phyloP scores from a whole-genome alignment of 2,113 vertebrate genomes.

The Nansenia antarctica region DNA sequence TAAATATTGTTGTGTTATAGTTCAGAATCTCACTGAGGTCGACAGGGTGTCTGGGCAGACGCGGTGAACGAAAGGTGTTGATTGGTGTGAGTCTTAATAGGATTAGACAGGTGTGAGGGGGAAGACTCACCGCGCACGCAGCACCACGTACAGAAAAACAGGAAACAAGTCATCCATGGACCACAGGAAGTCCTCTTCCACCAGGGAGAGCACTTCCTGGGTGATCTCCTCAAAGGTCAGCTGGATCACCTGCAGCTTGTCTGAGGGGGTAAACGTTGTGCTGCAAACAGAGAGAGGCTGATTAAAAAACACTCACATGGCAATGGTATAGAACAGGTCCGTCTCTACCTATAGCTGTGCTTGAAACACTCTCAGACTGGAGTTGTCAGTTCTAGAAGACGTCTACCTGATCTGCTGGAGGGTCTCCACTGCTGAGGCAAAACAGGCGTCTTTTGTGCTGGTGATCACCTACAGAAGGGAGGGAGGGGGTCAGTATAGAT shows the following conservation, averaged over 20 bases:
- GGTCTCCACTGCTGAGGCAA: slow-evolving; percentile 92
- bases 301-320: not conserved
- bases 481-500: not conserved
- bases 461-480: slow-evolving; percentile 79
- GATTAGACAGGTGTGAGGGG: not conserved
- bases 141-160: slow-evolving; percentile 96
- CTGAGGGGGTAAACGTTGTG: slow-evolving; percentile 95
- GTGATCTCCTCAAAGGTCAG: slow-evolving; percentile 98
- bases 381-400: not conserved
- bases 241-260: slow-evolving; percentile 97
- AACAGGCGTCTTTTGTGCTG: slow-evolving; percentile 90
- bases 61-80: too few relatives aligned
- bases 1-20: not conserved
- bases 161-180: slow-evolving; percentile 99
- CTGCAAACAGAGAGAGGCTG: slow-evolving; percentile 60
- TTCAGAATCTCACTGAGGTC: not conserved
- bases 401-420: slow-evolving; percentile 96
- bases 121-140: slow-evolving; percentile 86
- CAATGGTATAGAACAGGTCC: too few relatives aligned
- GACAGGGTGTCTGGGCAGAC: not conserved
- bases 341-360: too few relatives aligned
- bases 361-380: not conserved
- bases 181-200: slow-evolving; percentile 95
- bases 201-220: slow-evolving; percentile 85
- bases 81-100: not conserved